These are phyloP conservation scores for Drosophila pseudoobscura DNA, from an alignment of 1,140 invertebrate species.

Conservation along the genomic window DNA sequence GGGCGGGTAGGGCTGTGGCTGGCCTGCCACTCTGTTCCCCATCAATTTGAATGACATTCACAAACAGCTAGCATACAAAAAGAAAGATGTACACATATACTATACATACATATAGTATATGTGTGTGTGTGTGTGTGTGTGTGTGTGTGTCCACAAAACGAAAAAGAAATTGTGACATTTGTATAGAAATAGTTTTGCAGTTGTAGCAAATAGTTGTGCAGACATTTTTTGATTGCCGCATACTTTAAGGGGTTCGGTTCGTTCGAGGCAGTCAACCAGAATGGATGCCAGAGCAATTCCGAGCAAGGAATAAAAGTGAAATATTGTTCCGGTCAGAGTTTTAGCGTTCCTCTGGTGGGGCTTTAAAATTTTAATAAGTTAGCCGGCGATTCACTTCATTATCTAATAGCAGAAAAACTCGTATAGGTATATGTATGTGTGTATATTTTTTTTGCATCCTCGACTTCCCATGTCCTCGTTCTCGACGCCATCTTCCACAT, in stretches of 20 bases:
- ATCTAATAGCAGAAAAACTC: slow-evolving; percentile 1
- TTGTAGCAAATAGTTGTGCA: slow-evolving; percentile 73
- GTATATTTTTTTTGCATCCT: no score
- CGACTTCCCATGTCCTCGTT: slow-evolving; percentile 1
- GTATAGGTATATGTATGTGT: slow-evolving; percentile 3
- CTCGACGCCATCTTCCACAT: slow-evolving; percentile 46
- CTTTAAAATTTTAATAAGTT: slow-evolving; percentile 23
- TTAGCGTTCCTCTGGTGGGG: not conserved
- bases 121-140: not conserved
- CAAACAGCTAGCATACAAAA: slow-evolving; percentile 47
- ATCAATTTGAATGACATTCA: slow-evolving; percentile 82
- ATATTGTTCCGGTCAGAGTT: not conserved
- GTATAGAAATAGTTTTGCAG: slow-evolving; percentile 77
- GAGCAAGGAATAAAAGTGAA: slow-evolving; percentile 1
- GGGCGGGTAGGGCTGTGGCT: slow-evolving; percentile 25
- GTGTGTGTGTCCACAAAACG: slow-evolving; percentile 2
- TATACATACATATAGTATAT: slow-evolving; percentile 41
- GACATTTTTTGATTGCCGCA: slow-evolving; percentile 78
- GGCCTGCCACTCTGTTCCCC: slow-evolving; percentile 51
- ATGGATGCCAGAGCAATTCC: slow-evolving; percentile 12
- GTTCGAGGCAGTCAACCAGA: slow-evolving; percentile 20
- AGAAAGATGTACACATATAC: slow-evolving; percentile 30
- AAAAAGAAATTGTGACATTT: slow-evolving; percentile 42
- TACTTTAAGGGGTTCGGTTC: slow-evolving; percentile 50
- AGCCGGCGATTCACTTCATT: slow-evolving; percentile 21